Base-by-base conservation (phyloP, 2,113 vertebrate genomes). In the Strix aluco region DNA sequence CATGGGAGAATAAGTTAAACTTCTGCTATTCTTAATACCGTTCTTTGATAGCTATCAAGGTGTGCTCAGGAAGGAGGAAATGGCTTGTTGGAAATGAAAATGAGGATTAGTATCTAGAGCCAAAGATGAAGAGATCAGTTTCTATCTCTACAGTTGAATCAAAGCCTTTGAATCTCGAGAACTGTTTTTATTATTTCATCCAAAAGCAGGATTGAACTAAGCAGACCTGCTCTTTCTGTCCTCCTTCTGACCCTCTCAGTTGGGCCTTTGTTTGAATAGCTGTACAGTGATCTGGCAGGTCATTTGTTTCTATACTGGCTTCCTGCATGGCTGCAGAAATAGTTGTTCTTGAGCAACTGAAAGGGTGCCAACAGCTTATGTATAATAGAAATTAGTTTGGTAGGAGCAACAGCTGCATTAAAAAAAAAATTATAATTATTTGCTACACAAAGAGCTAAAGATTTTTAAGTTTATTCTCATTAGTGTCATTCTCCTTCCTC, bases 181-280 rank as follows among this genome's bases (percentile, higher is more conserved):
- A n/a, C 6, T 89, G 18, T 51, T 87, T 74, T 87, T 57, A 34
- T 38, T 34, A 4, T 70, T 92, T 27, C 2, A 2, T 90, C 88
- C 51, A 92, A 83, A 86, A 74, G 6, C 46, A 67, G 51, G 20
- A 27, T 11, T 85, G 78, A 84, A 46, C 63, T 77, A 30, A 93
- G 71, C 63, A 88, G 65, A 88, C 12, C n/a, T 95, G 51, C 30
- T 92, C 63, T 36, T 77, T 73, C 22, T 97, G 91, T 91, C 92
- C 75, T 88, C 21, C 61, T 55, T 13, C 18, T 94, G 93, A 96
- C 92, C 80, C 12, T 78, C 38, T 58, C 59, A 13, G 36, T 58
- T 19, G 1, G 73, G 80, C 55, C n/a, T 92, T 81, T 94, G 70
- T 94, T 85, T 92, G 63, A 92, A 86, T 88, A 94, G 51, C 80